phyloP scores from a whole-genome alignment of 2,888 invertebrate genomes.

The Lucinisca nassula region DNA sequence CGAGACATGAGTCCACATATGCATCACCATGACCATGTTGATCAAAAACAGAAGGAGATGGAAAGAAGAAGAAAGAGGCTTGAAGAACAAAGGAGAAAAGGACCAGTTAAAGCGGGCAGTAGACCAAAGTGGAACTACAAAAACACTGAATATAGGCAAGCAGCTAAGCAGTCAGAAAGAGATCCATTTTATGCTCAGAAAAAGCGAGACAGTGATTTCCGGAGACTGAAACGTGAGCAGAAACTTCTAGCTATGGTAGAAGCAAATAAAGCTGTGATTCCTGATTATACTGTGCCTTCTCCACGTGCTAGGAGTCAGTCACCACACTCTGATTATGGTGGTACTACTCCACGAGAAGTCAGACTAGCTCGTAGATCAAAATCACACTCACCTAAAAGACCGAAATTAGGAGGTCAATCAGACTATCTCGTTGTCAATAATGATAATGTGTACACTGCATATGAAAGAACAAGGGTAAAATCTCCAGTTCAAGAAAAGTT shows the following conservation, averaged over 20 bases:
- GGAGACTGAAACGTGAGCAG: slow-evolving; percentile 78
- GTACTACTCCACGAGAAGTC: slow-evolving; percentile 66
- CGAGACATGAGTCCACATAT: slow-evolving; percentile 50
- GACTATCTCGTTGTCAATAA: slow-evolving; percentile 39
- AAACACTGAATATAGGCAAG: slow-evolving; percentile 72
- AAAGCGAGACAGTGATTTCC: slow-evolving; percentile 73
- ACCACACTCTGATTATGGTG: slow-evolving; percentile 69
- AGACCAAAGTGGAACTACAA: slow-evolving; percentile 83
- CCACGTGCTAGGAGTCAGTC: slow-evolving; percentile 63
- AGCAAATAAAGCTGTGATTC: slow-evolving; percentile 80
- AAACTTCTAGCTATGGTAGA: slow-evolving; percentile 83
- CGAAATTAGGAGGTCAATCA: slow-evolving; percentile 31
- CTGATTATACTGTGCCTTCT: slow-evolving; percentile 68
- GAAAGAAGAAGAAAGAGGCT: slow-evolving; percentile 48
- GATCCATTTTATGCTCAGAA: slow-evolving; percentile 84
- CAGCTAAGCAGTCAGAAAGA: slow-evolving; percentile 84
- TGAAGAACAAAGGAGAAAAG: slow-evolving; percentile 50
- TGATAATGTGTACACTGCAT: neutral
- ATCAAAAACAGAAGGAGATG: slow-evolving; percentile 37
- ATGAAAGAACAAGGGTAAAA: slow-evolving; percentile 25
- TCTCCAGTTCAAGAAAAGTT: slow-evolving; percentile 47
- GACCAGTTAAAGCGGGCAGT: slow-evolving; percentile 61
- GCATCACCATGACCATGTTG: slow-evolving; percentile 54
- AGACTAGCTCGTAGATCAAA: slow-evolving; percentile 62
- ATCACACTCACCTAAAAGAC: slow-evolving; percentile 71